Percentiles rank a stretch among this genome's conserved stretches.
phyloP scores from a whole-genome alignment of 2,888 invertebrate species.

The Dryobota labecula region DNA sequence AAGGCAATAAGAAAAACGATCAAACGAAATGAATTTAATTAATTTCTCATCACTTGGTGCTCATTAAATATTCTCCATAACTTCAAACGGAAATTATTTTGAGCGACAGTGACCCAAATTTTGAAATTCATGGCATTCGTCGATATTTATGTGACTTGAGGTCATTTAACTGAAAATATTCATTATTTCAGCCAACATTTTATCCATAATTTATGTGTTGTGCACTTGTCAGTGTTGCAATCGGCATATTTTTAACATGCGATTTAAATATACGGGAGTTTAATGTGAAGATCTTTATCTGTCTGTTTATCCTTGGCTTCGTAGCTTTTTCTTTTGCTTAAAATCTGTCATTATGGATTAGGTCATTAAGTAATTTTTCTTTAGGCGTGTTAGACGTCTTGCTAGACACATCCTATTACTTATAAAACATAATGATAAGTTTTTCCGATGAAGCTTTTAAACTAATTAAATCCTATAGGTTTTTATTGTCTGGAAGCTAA shows the following conservation, averaged over 20 bases:
- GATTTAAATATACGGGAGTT: not conserved
- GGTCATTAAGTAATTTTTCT: too few species aligned
- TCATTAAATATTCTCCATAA: constrained; percentile 42
- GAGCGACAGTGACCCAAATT: constrained; percentile 31
- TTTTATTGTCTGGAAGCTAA: not conserved
- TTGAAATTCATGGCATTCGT: constrained; percentile 24
- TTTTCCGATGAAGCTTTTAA: not conserved
- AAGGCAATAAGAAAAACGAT: constrained; percentile 31
- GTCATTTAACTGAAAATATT: constrained; percentile 16
- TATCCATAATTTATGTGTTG: constrained; percentile 17
- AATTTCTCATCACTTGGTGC: constrained; percentile 41
- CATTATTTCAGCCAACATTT: constrained; percentile 22
- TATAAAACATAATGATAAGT: too few species aligned
- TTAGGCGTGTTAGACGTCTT: too few species aligned
- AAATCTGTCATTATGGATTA: too few species aligned
- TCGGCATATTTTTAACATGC: not conserved
- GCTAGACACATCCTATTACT: too few species aligned
- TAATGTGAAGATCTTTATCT: not conserved
- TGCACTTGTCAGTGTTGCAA: not conserved
- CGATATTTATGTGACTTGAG: constrained; percentile 27
- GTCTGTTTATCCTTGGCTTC: not conserved
- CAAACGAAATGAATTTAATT: constrained; percentile 52
- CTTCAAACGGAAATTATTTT: constrained; percentile 43
- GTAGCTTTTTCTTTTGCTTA: too few species aligned
- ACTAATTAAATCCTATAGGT: not conserved